Conservation (phyloP, 1,140 invertebrate genomes). For the Brachionus plicatilis region DNA sequence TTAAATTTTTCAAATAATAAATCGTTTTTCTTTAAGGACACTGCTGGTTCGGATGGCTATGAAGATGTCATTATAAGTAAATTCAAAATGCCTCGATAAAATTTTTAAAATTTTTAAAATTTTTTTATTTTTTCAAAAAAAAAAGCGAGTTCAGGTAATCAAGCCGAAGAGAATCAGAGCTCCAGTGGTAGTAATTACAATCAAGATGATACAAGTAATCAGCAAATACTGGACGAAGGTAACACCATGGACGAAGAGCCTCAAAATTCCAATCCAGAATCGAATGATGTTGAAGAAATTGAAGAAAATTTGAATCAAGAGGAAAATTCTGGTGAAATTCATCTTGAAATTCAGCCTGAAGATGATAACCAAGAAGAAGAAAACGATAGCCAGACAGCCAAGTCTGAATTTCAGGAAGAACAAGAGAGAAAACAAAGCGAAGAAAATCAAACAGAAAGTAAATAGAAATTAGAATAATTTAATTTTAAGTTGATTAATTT, state of each 20-base stretch:
- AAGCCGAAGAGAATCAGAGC: not conserved
- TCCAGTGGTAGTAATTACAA: not conserved
- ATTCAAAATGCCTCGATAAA: not conserved
- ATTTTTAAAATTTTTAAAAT: not conserved
- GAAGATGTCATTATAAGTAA: constrained; percentile 28
- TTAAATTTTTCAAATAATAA: not conserved
- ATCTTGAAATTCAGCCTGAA: not conserved
- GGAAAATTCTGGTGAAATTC: not conserved
- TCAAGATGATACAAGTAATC: constrained; percentile 6
- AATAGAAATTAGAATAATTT: not conserved
- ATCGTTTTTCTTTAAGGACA: not conserved
- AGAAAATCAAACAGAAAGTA: not conserved
- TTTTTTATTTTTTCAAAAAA: not conserved
- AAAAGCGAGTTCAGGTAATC: not conserved
- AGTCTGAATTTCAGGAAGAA: not conserved
- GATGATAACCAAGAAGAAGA: not conserved
- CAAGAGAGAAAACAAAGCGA: not conserved
- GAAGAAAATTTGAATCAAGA: constrained; percentile 7
- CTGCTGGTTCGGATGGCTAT: constrained; percentile 2
- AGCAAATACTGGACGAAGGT: not conserved
- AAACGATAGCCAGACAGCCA: not conserved
- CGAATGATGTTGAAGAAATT: constrained; percentile 18
- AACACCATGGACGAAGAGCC: not conserved
- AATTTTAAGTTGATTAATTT: not conserved
- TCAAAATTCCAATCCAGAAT: not conserved